Percentiles rank a stretch among this genome's conserved stretches.
phyloP scores from a whole-genome alignment of 2,888 invertebrate genomes.

The Pasiphila rectangulata region DNA sequence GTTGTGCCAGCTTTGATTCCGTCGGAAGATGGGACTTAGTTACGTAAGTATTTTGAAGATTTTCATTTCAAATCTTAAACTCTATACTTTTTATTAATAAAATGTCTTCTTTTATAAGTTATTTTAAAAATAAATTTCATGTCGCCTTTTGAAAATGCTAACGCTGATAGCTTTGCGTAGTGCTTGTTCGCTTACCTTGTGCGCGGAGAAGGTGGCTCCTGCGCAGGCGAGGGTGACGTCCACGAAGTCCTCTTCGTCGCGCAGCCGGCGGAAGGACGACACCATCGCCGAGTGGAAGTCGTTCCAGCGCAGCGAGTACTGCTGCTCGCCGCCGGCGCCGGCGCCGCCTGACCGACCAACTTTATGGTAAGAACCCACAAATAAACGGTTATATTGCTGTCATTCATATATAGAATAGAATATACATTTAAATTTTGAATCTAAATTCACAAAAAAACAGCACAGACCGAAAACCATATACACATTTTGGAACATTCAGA shows the following conservation, averaged over 20 bases:
- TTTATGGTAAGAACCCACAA: conserved; percentile 28
- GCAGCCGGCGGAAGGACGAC: conserved; percentile 92
- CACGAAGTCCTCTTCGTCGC: conserved; percentile 95
- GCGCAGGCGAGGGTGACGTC: conserved; percentile 96
- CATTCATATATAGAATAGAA: too few species aligned
- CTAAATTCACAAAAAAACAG: too few species aligned
- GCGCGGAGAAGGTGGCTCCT: conserved; percentile 92
- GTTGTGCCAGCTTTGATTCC: conserved; percentile 2
- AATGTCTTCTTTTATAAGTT: too few species aligned
- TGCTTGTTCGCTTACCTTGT: conserved; percentile 81
- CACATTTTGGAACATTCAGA: too few species aligned
- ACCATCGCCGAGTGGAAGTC: conserved; percentile 96
- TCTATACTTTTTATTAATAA: too few species aligned
- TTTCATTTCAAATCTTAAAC: too few species aligned
- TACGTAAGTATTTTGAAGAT: conserved; percentile 7
- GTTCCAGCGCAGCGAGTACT: conserved; percentile 96
- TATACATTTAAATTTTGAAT: too few species aligned
- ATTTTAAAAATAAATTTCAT: too few species aligned
- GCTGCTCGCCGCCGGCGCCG: conserved; percentile 85
- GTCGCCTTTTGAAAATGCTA: too few species aligned
- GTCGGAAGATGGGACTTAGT: not conserved
- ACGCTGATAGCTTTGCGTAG: too few species aligned
- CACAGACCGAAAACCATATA: too few species aligned
- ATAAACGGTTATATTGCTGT: too few species aligned
- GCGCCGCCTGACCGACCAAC: conserved; percentile 59